Conservation (phyloP, 2,113 vertebrate genomes). For the Amphilophus citrinellus region DNA sequence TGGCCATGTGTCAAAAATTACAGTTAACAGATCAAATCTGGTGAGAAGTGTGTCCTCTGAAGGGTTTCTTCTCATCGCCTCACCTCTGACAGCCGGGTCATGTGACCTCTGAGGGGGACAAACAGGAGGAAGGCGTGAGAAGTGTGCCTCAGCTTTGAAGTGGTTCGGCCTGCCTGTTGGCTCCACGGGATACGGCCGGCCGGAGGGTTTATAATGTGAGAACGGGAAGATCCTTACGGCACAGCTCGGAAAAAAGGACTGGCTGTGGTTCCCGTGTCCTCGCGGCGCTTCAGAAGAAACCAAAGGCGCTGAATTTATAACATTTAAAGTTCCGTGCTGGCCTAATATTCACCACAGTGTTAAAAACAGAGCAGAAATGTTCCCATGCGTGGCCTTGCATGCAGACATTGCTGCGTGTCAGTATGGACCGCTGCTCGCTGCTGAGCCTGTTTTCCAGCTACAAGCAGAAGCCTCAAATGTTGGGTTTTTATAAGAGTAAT, state of each 20-base stretch:
- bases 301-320: neutral
- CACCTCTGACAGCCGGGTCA: neutral
- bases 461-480: no score
- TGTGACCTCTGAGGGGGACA: neutral
- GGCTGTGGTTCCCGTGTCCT: conserved; percentile 18
- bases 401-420: neutral
- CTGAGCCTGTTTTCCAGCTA: no score
- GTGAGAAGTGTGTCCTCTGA: neutral
- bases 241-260: neutral
- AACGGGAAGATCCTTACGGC: neutral
- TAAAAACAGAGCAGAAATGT: neutral
- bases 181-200: conserved; percentile 32
- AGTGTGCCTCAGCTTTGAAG: conserved; percentile 58
- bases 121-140: neutral
- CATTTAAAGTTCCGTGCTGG: neutral
- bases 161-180: neutral
- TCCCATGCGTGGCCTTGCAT: neutral
- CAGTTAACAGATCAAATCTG: no score
- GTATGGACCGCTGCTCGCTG: no score
- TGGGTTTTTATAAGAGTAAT: no score
- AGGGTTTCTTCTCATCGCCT: neutral
- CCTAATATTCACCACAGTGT: rapidly evolving
- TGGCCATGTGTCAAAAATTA: no score
- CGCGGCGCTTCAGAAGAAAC: neutral
- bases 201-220: conserved; percentile 8